Evolutionary conservation across 2,888 invertebrate species (phyloP).

Genomic region (Pristionchus mayeri): DNA sequence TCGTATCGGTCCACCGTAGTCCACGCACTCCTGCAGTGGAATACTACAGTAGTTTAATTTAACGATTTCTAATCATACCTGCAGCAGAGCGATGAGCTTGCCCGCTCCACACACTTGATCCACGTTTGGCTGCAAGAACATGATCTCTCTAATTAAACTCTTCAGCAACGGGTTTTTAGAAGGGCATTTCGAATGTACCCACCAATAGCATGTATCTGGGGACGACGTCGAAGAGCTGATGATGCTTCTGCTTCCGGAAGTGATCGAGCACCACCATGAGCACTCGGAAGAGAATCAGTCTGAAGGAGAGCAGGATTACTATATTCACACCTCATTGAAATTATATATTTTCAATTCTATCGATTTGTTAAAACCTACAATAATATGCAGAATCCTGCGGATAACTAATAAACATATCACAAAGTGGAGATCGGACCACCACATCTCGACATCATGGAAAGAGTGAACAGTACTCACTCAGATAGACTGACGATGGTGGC

Average conservation of each 20-base stretch:
- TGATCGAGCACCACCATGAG: slow-evolving; percentile 1
- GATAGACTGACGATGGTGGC: slow-evolving; percentile 52
- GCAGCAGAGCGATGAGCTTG: slow-evolving; percentile 56
- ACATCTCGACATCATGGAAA: no score
- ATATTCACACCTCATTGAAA: no score
- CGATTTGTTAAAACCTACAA: no score
- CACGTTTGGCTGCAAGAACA: neutral
- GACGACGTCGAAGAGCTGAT: neutral
- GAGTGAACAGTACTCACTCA: slow-evolving; percentile 7
- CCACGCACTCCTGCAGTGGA: slow-evolving; percentile 58
- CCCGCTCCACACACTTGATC: slow-evolving; percentile 30
- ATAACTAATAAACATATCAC: no score
- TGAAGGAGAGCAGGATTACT: neutral
- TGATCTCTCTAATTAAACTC: neutral
- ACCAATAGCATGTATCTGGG: neutral
- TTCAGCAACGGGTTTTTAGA: no score
- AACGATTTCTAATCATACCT: slow-evolving; percentile 50
- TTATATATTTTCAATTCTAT: no score
- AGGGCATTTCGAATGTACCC: no score
- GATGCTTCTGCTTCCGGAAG: neutral
- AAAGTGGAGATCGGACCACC: no score
- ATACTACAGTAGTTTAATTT: neutral
- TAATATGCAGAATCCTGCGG: no score
- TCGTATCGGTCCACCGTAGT: slow-evolving; percentile 65
- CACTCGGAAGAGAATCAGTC: slow-evolving; percentile 31